Conservation (phyloP, 2,113 vertebrate species). For the Scartelaos histophorus region DNA sequence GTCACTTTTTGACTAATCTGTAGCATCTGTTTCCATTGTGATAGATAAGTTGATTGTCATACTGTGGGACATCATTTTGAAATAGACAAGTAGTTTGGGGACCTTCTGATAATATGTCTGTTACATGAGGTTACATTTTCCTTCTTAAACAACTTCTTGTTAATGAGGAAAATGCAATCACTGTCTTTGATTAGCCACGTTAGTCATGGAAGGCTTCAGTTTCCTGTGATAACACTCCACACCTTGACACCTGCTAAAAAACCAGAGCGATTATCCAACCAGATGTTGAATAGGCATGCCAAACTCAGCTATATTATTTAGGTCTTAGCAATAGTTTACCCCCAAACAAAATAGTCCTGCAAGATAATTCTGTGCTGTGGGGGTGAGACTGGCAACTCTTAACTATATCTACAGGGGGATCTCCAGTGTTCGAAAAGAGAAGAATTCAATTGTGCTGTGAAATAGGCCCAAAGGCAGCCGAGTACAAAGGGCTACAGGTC, state of each 20-base stretch:
- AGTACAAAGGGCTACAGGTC: slow-evolving; percentile 58
- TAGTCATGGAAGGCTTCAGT: neutral
- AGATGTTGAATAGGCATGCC: slow-evolving; percentile 29
- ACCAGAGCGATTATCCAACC: slow-evolving; percentile 33
- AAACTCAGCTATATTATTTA: slow-evolving; percentile 64
- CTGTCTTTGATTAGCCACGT: neutral
- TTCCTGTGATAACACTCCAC: neutral
- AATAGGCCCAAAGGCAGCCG: slow-evolving; percentile 64
- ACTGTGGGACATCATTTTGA: too few relatives aligned
- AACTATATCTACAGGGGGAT: slow-evolving; percentile 58
- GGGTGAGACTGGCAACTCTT: slow-evolving; percentile 23
- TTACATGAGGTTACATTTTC: neutral
- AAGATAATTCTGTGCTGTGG: slow-evolving; percentile 33
- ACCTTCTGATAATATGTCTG: neutral
- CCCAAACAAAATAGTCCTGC: slow-evolving; percentile 66
- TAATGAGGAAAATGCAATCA: neutral
- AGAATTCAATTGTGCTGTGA: slow-evolving; percentile 67
- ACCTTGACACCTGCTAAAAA: slow-evolving; percentile 32
- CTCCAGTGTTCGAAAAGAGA: slow-evolving; percentile 57
- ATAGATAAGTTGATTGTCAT: neutral
- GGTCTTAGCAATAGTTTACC: slow-evolving; percentile 56
- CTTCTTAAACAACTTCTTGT: neutral
- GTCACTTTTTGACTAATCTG: too few relatives aligned
- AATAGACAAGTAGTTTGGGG: too few relatives aligned
- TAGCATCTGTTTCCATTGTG: too few relatives aligned